Percentiles rank a stretch among this genome's conserved stretches.
phyloP scores from a whole-genome alignment of 2,113 vertebrate genomes.

The Bufo gargarizans region DNA sequence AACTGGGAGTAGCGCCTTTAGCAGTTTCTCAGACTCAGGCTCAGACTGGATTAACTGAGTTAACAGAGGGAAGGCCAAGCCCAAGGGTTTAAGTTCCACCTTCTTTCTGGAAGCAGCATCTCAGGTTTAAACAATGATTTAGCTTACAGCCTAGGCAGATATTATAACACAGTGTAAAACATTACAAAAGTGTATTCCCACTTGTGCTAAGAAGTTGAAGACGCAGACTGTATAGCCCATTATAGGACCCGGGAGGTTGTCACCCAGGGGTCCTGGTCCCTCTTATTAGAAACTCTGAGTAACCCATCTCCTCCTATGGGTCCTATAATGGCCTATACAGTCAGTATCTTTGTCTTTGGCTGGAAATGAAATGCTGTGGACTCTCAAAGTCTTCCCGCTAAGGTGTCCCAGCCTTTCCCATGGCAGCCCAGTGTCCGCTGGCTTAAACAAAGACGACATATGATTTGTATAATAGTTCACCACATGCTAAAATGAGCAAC shows the following conservation, averaged over 20 bases:
- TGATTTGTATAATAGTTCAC: slow-evolving; percentile 1
- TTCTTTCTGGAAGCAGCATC: no score
- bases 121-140: no score
- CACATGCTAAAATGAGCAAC: slow-evolving; percentile 6
- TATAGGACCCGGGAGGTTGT: neutral
- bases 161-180: no score
- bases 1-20: no score
- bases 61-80: no score
- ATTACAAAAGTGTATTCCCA: no score
- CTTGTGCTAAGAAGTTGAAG: neutral
- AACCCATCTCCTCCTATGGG: neutral
- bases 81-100: no score
- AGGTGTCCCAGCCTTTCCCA: neutral
- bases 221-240: neutral
- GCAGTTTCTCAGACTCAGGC: no score
- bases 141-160: no score
- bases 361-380: neutral
- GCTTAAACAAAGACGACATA: neutral
- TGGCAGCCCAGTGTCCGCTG: neutral
- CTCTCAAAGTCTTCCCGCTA: neutral
- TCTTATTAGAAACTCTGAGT: neutral
- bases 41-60: no score
- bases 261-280: neutral
- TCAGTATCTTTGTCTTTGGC: neutral
- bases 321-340: neutral